Conservation (phyloP, 2,113 vertebrate genomes). For the Crotalus helleri region DNA sequence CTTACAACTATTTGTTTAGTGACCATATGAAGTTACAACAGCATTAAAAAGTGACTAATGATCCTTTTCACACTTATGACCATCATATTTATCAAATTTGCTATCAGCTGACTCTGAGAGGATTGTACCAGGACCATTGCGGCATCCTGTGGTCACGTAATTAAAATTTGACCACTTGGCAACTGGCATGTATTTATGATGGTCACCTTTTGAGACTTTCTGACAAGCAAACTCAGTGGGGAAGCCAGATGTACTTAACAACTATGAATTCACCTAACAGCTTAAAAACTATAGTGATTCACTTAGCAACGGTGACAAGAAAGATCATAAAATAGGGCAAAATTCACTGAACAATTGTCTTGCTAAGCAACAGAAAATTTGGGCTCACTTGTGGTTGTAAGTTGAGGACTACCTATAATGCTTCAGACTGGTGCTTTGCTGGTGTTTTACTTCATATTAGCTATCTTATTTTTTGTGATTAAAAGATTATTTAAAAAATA, state of each 20-base stretch:
- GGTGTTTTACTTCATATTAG: background rate
- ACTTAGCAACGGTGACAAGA: background rate
- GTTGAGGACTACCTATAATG: background rate
- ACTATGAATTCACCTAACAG: background rate
- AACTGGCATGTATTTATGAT: background rate
- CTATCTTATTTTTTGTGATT: background rate
- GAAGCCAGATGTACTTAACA: background rate
- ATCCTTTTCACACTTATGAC: background rate
- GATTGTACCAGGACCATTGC: background rate
- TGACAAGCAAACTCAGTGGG: background rate
- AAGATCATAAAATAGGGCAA: background rate
- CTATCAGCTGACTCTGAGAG: background rate
- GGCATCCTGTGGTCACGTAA: background rate
- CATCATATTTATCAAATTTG: background rate
- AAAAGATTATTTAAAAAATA: background rate
- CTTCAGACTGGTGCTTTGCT: background rate
- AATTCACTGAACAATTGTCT: background rate
- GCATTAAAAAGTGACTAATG: background rate
- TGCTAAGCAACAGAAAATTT: background rate
- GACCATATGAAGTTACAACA: background rate
- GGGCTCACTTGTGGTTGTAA: background rate
- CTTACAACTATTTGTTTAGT: background rate
- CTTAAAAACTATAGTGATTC: background rate
- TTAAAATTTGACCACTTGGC: background rate
- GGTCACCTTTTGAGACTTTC: background rate